phyloP scores from a whole-genome alignment of 2,797 vertebrate species.

The Microtus obscurus region DNA sequence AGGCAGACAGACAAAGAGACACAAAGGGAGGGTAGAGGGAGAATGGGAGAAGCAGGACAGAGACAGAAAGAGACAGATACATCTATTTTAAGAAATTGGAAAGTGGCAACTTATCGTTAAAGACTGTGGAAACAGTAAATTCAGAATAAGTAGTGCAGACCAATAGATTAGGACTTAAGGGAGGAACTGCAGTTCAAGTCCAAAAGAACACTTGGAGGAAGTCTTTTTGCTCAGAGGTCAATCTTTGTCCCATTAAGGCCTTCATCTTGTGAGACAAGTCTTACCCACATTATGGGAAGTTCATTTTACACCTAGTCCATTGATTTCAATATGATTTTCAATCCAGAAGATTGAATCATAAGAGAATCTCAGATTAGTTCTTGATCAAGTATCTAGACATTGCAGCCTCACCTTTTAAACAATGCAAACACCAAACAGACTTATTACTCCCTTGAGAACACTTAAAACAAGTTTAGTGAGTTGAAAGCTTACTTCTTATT shows the following conservation, averaged over 20 bases:
- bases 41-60: not conserved
- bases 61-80: not conserved
- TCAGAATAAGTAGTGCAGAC: not conserved
- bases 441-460: conserved; percentile 16
- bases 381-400: not conserved
- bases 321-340: conserved; percentile 23
- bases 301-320: conserved; percentile 15
- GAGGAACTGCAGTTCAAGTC: not conserved
- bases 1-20: not conserved
- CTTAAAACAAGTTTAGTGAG: not conserved
- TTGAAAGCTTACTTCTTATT: not conserved
- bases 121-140: not conserved
- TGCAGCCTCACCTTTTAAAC: not conserved
- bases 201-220: not conserved
- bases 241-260: not conserved
- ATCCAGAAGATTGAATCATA: not conserved
- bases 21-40: not conserved
- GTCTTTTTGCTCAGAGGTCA: not conserved
- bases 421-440: not conserved
- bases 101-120: not conserved
- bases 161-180: not conserved
- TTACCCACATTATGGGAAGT: not conserved
- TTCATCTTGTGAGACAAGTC: not conserved
- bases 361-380: not conserved
- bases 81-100: not conserved